Base-by-base conservation (phyloP, 2,797 vertebrate genomes). In the Siniperca undulata region DNA sequence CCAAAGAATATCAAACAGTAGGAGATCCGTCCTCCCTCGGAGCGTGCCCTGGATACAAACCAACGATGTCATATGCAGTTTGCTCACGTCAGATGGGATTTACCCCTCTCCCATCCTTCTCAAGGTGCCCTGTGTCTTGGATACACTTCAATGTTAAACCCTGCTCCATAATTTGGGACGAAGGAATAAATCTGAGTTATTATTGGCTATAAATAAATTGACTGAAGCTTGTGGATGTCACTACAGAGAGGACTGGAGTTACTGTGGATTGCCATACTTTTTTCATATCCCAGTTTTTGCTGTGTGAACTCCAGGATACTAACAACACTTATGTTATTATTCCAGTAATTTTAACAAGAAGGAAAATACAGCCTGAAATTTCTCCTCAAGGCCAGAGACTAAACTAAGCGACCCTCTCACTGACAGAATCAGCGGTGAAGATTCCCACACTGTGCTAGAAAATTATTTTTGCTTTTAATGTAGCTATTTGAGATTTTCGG, bases 1-100 rank as follows among this genome's bases (percentile, higher is more conserved):
- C 98, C 98, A 82, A 97, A 97, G 84, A 96, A 89, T 86, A 90
- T 91, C 81, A 94, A 95, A 85, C 95, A 93, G 94, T 94, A 91
- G 88, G 86, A 85, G 46, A 58, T 40, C 9, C 64, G 7, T 9
- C 78, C 34, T 50, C 68, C 34, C 67, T 50, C 60, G 7, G 62
- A 74, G 53, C 56, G 24, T 24, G 71, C 64, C 64, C 82, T 72
- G 89, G 80, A 91, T 56, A 61, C 73, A 65, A 72, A 87, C 83
- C 83, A 83, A 81, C 66, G 17, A 77, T 83, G 88, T 90, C 87
- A 82, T 36, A 24, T 9, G 70, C 81, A 70, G 67, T 22, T 69
- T 38, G 17, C 74, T 66, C 73, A 65, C 14, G 48, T 86, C 85
- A 69, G 81, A 56, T 24, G 66, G 84, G 83, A 77, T 66, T 60